Base-by-base conservation (phyloP, 2,888 invertebrate species). In the Masnerella sp. region DNA sequence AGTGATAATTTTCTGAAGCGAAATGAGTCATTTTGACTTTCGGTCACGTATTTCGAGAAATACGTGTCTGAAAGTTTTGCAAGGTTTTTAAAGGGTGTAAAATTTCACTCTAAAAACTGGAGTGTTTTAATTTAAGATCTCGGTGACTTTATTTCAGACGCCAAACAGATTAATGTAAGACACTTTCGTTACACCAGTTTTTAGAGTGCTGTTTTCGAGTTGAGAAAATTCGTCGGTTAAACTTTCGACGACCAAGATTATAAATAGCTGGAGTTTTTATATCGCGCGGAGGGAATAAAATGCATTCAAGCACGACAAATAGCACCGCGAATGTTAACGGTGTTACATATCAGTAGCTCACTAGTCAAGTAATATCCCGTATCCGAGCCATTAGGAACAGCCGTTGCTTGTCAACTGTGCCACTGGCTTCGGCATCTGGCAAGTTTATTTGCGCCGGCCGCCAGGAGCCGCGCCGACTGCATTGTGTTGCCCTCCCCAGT, bases 331-430 rank as follows among this genome's bases (percentile, higher is more conserved):
- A 59, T 18, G 49, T 69, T 74, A 65, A 69, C 69, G 69, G 74
- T 69, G 59, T 74, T 62, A 22, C 62, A 47, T 64, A 64, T 69
- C 68, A 73, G 68, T 73, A 68, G 74, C 69, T 59, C 61, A 54
- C 67, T 45, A 42, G 72, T 20, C 67, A 61, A 61, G 65, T 30
- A 72, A 72, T 65, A 72, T n/a, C n/a, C n/a, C n/a, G n/a, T n/a
- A n/a, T 65, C 40, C 51, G 38, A 51, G 69, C 54, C 51, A 73
- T 68, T 67, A 56, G 54, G 18, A 67, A 54, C 72, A 67, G 59
- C 61, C 61, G 67, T 72, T 62, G 65, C 61, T 67, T 70, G 74
- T 70, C 74, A 74, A 74, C 69, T 59, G 58, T 38, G 36, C 69
- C 70, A 51, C 56, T 61, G 59, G 73, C 67, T 73, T 73, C 56